A percentile compares a stretch with the other conserved stretches of the same genome.
Evolutionary conservation across 1,140 invertebrate genomes (phyloP).

Genomic region (Calliopsis andreniformis): DNA sequence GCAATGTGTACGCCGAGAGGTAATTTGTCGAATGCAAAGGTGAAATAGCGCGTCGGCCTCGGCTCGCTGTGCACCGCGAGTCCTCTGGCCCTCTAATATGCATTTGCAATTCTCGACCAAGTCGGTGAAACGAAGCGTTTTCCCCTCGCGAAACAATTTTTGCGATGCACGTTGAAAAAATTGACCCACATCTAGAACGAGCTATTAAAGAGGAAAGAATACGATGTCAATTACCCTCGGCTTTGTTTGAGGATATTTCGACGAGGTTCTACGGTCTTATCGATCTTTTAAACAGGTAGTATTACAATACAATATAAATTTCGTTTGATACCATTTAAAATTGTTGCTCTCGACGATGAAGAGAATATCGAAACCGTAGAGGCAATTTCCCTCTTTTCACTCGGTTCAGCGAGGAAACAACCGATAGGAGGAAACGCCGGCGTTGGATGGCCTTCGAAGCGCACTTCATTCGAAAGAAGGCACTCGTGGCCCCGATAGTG

Average conservation of each 20-base stretch:
- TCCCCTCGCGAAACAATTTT: neutral
- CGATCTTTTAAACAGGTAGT: neutral
- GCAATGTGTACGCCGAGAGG: neutral
- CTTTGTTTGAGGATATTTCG: neutral
- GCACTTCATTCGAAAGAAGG: conserved; percentile 26
- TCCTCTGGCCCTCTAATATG: neutral
- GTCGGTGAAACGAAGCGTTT: neutral
- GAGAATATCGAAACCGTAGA: too few relatives aligned
- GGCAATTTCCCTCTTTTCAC: neutral
- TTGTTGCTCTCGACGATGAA: neutral
- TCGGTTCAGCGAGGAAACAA: neutral
- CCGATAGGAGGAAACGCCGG: neutral
- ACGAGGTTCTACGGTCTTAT: too few relatives aligned
- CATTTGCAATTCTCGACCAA: neutral
- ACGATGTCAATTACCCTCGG: neutral
- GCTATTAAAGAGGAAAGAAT: neutral
- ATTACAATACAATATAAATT: too few relatives aligned
- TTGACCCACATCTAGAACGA: neutral
- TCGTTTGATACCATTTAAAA: too few relatives aligned
- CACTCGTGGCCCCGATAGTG: conserved; percentile 14
- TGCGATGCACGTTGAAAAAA: neutral
- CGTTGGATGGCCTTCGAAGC: conserved; percentile 2
- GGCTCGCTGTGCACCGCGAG: neutral
- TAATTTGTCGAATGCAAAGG: conserved; percentile 12
- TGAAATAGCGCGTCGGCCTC: neutral